Conservation (phyloP, 2,888 invertebrate genomes). For the Beris chalybata region DNA sequence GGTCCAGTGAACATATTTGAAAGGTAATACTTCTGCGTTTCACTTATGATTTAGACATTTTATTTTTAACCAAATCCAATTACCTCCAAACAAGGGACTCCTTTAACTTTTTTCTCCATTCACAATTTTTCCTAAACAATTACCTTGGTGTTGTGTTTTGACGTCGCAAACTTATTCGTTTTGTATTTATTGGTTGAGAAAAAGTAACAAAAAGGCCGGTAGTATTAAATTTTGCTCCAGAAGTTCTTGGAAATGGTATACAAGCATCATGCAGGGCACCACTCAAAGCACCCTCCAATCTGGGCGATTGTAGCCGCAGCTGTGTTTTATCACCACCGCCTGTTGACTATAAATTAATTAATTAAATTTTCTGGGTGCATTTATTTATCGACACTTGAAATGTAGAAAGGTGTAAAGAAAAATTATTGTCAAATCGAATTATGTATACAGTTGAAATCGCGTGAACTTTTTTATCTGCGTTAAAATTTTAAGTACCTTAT, state of each 20-base stretch:
- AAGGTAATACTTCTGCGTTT: no score
- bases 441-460: no score
- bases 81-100: no score
- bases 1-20: no score
- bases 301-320: slow-evolving; percentile 53
- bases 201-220: slow-evolving; percentile 86
- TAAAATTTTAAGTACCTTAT: no score
- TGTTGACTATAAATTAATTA: slow-evolving; percentile 41
- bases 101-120: no score
- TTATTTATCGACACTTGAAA: slow-evolving; percentile 17
- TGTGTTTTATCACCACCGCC: slow-evolving; percentile 52
- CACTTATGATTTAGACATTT: no score
- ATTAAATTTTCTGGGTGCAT: not conserved
- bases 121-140: no score
- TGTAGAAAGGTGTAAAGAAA: not conserved
- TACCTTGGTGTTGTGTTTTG: slow-evolving; percentile 74
- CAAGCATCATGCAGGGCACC: slow-evolving; percentile 67
- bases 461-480: no score
- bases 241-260: slow-evolving; percentile 92
- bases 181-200: slow-evolving; percentile 70
- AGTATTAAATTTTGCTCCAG: slow-evolving; percentile 90
- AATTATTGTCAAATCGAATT: no score
- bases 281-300: slow-evolving; percentile 54
- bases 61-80: no score
- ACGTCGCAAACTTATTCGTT: slow-evolving; percentile 69